Conservation (phyloP, 2,113 vertebrate species). For the Burhinus oedicnemus region DNA sequence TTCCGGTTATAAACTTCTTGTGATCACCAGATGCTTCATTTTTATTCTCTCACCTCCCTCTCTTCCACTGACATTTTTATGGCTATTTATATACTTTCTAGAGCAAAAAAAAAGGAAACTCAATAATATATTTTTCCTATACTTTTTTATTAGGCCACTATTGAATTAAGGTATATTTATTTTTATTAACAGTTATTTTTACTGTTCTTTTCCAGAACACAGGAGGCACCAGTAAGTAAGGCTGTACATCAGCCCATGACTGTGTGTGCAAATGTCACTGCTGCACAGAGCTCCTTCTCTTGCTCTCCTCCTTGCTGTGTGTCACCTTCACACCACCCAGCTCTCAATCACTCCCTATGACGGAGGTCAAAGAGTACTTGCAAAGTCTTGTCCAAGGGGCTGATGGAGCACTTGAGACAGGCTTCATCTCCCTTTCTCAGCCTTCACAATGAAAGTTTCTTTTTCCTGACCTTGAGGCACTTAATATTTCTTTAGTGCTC, state of each 20-base stretch:
- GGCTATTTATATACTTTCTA: background rate
- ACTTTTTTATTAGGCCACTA: constrained; percentile 39
- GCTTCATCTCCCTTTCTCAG: background rate
- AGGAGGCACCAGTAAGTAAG: background rate
- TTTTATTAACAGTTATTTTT: constrained; percentile 46
- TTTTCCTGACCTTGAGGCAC: background rate
- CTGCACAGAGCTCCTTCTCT: background rate
- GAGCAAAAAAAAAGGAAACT: background rate
- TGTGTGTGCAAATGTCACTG: background rate
- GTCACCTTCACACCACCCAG: constrained; percentile 25
- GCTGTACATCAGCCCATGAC: background rate
- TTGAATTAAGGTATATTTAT: constrained; percentile 42
- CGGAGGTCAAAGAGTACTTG: background rate
- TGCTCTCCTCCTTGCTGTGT: background rate
- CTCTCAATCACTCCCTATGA: background rate
- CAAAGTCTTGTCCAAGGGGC: background rate
- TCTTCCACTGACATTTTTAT: constrained; percentile 25
- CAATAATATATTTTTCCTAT: constrained; percentile 6
- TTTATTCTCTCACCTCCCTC: background rate
- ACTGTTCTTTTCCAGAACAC: constrained; percentile 4
- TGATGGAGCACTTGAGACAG: background rate
- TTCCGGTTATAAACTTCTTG: background rate
- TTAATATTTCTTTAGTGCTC: background rate
- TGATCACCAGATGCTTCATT: background rate
- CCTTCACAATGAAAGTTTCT: background rate